Conservation (phyloP, 2,797 vertebrate species). For the Leptodactylus fallax region DNA sequence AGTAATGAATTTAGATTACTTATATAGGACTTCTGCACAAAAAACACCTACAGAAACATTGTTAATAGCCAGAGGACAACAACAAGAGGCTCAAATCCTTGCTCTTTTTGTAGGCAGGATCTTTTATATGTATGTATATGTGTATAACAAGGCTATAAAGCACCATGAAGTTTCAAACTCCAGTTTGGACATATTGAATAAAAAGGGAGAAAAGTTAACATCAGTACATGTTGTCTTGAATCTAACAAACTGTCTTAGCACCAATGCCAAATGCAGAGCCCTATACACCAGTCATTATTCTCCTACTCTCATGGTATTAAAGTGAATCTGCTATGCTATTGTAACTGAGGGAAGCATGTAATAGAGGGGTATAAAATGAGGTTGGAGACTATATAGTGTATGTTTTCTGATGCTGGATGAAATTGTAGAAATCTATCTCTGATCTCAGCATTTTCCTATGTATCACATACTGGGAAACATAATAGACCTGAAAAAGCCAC, state of each 20-base stretch:
- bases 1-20: too few relatives aligned
- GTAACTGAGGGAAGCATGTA: background rate
- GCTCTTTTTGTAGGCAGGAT: background rate
- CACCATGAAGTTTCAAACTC: conserved; percentile 32
- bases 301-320: background rate
- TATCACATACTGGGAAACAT: background rate
- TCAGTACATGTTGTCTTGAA: background rate
- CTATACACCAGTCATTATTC: background rate
- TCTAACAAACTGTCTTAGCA: conserved; percentile 34
- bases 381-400: background rate
- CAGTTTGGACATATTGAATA: conserved; percentile 17
- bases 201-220: background rate
- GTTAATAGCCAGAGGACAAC: background rate
- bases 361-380: background rate
- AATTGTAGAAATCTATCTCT: background rate
- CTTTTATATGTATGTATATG: background rate
- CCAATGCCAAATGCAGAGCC: conserved; percentile 35
- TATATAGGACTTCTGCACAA: too few relatives aligned
- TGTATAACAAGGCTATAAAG: conserved; percentile 9
- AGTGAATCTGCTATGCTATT: background rate
- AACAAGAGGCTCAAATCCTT: background rate
- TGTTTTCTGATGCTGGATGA: too few relatives aligned
- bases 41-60: background rate
- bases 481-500: too few relatives aligned
- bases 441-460: background rate